Evolutionary conservation across 1,140 invertebrate genomes (phyloP).

Genomic region (Sycophila sp.): DNA sequence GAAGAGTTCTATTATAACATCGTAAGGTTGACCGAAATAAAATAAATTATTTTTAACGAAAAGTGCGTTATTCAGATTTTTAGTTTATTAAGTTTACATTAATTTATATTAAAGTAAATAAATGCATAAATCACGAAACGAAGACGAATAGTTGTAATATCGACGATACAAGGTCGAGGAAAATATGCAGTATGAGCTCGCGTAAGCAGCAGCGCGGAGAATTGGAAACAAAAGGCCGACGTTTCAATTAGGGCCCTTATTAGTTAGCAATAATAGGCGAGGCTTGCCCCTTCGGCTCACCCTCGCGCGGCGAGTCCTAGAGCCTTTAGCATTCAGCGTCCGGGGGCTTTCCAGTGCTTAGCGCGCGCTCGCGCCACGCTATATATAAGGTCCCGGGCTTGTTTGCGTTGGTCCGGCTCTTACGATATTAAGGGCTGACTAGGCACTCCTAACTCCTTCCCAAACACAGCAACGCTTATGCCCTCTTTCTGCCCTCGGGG

Average conservation of each 20-base stretch:
- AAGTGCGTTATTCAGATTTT: too few species aligned
- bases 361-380: slow-evolving; percentile 33
- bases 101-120: too few species aligned
- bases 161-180: too few species aligned
- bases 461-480: slow-evolving; percentile 4
- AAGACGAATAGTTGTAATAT: too few species aligned
- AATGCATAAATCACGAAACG: too few species aligned
- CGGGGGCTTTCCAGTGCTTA: slow-evolving; percentile 58
- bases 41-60: too few species aligned
- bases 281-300: slow-evolving; percentile 45
- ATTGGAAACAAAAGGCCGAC: slow-evolving; percentile 58
- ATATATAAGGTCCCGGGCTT: slow-evolving; percentile 53
- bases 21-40: too few species aligned
- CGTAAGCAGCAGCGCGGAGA: too few species aligned
- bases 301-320: slow-evolving; percentile 26
- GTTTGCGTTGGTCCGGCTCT: slow-evolving; percentile 63
- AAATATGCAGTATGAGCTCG: too few species aligned
- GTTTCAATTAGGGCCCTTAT: slow-evolving; percentile 66
- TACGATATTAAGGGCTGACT: slow-evolving; percentile 65
- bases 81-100: too few species aligned
- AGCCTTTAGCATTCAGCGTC: neutral
- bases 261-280: slow-evolving; percentile 64
- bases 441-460: slow-evolving; percentile 52
- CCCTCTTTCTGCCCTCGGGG: neutral
- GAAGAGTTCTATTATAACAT: too few species aligned